Evolutionary conservation across 1,140 invertebrate species (phyloP).

Genomic region (Archivesica marissinica): DNA sequence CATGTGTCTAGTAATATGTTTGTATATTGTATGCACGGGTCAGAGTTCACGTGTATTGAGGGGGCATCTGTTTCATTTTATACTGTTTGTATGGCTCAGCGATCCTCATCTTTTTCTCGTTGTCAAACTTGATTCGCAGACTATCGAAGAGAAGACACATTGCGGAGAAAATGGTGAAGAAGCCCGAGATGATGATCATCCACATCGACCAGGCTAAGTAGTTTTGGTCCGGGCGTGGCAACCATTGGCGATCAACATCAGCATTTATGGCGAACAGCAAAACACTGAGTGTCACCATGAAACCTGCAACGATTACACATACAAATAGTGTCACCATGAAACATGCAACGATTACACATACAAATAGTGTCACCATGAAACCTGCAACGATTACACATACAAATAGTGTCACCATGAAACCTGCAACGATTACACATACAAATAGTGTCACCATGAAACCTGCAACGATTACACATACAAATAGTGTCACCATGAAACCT

Average conservation of each 20-base stretch:
- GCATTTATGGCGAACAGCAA: conserved; percentile 95
- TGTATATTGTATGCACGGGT: too few relatives aligned
- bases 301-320: too few relatives aligned
- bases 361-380: too few relatives aligned
- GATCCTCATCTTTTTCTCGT: background rate
- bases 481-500: too few relatives aligned
- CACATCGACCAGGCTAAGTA: conserved; percentile 97
- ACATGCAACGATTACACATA: too few relatives aligned
- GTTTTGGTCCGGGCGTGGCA: conserved; percentile 97
- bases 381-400: too few relatives aligned
- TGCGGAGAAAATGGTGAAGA: conserved; percentile 86
- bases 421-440: too few relatives aligned
- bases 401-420: too few relatives aligned
- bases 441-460: too few relatives aligned
- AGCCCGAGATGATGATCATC: conserved; percentile 92
- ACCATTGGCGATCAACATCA: conserved; percentile 95
- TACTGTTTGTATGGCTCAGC: conserved; percentile 35
- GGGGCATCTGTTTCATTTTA: conserved; percentile 27
- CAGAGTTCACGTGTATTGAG: conserved; percentile 17
- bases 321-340: too few relatives aligned
- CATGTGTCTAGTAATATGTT: too few relatives aligned
- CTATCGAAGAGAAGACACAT: conserved; percentile 72
- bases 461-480: too few relatives aligned
- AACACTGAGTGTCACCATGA: conserved; percentile 93
- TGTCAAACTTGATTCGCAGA: conserved; percentile 19